Conservation (phyloP, 2,113 vertebrate genomes). For the Cyphomyrus plagiostoma region DNA sequence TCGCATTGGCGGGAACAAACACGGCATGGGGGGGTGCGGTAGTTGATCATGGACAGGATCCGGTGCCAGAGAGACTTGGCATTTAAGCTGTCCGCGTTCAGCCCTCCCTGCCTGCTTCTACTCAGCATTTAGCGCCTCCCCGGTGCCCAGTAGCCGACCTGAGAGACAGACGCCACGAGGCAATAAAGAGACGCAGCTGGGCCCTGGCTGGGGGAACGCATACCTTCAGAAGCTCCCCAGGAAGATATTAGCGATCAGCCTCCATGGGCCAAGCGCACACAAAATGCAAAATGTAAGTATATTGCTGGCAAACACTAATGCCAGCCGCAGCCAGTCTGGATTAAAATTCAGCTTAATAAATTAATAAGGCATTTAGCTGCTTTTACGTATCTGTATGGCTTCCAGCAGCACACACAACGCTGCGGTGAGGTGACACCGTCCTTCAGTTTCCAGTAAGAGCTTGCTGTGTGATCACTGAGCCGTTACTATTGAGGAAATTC, state of each 20-base stretch:
- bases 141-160: neutral
- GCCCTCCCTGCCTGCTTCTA: neutral
- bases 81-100: neutral
- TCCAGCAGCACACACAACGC: neutral
- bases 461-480: neutral
- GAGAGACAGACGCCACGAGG: neutral
- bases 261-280: neutral
- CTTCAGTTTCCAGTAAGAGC: neutral
- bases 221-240: neutral
- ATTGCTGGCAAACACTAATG: neutral
- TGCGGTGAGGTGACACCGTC: neutral
- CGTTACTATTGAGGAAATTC: neutral
- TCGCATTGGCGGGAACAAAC: neutral
- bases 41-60: neutral
- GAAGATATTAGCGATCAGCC: neutral
- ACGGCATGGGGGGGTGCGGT: neutral
- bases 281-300: slow-evolving; percentile 10
- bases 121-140: neutral
- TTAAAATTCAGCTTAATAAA: neutral
- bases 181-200: neutral
- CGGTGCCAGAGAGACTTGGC: neutral
- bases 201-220: neutral
- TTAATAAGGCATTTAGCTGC: slow-evolving; percentile 6
- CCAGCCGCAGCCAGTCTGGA: neutral
- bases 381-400: neutral